Percentiles rank a stretch among this genome's conserved stretches.
These are phyloP conservation scores for Orchesella flavescens DNA, from an alignment of 2,888 invertebrate genomes.

Conservation along the genomic window DNA sequence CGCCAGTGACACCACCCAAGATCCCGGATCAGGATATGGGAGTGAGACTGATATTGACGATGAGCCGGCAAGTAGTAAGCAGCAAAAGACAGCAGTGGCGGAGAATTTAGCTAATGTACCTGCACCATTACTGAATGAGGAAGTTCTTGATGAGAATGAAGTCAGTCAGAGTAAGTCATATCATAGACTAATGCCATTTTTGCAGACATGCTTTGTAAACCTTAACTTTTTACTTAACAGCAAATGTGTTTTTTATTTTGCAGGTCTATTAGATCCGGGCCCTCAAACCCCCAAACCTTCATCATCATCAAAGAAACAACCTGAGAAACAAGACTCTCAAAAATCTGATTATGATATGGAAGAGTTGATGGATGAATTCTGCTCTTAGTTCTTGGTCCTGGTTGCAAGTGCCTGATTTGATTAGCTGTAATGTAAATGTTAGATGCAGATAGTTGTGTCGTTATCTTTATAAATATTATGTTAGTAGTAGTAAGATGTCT, in stretches of 20 bases:
- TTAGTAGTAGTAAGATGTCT: no score
- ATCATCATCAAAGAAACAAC: no score
- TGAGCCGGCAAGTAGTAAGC: not conserved
- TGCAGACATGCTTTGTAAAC: not conserved
- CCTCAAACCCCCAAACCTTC: not conserved
- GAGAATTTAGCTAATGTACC: not conserved
- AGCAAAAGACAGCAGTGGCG: not conserved
- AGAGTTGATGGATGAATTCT: conserved; percentile 30
- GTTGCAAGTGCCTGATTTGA: no score
- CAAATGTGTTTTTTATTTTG: not conserved
- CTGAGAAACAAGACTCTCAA: not conserved
- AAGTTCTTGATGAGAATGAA: no score
- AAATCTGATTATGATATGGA: conserved; percentile 45
- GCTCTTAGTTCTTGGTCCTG: not conserved
- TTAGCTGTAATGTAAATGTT: no score
- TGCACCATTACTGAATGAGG: not conserved
- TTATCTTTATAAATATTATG: no score
- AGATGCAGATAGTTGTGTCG: no score
- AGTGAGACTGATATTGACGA: conserved; percentile 60
- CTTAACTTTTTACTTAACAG: not conserved
- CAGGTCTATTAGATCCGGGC: not conserved
- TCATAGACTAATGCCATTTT: no score
- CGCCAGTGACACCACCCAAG: conserved; percentile 16
- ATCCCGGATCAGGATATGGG: conserved; percentile 25
- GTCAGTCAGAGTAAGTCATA: not conserved